phyloP scores from a whole-genome alignment of 1,140 invertebrate species.

The Oreohelix idahoensis region DNA sequence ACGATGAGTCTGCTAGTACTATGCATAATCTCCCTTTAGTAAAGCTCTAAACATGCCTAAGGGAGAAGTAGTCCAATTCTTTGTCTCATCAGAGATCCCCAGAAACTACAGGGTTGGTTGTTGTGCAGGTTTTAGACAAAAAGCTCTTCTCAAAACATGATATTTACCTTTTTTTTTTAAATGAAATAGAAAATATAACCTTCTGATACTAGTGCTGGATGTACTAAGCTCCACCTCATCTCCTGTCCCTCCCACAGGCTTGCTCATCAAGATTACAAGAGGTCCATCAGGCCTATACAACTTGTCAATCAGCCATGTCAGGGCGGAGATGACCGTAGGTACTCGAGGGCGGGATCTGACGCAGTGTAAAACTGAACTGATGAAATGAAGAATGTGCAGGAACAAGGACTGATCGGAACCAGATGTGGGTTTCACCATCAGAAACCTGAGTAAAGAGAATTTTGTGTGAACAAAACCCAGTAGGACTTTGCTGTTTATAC shows the following conservation, averaged over 20 bases:
- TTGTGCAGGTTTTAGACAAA: too few species aligned
- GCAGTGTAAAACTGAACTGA: slow-evolving; percentile 52
- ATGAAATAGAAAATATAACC: background rate
- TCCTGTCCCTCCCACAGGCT: slow-evolving; percentile 50
- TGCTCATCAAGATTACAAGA: slow-evolving; percentile 61
- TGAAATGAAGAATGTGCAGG: slow-evolving; percentile 62
- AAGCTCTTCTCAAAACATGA: too few species aligned
- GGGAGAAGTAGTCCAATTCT: too few species aligned
- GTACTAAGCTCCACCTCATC: slow-evolving; percentile 36
- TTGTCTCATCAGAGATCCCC: too few species aligned
- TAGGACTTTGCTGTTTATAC: too few species aligned
- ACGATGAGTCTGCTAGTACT: too few species aligned
- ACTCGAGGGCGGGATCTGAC: slow-evolving; percentile 37
- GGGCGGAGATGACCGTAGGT: slow-evolving; percentile 52
- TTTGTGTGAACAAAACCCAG: too few species aligned
- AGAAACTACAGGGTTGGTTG: too few species aligned
- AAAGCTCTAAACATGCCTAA: too few species aligned
- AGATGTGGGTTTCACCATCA: slow-evolving; percentile 64
- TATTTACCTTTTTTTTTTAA: too few species aligned
- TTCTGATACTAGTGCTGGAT: background rate
- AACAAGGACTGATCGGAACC: slow-evolving; percentile 64
- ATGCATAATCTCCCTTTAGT: too few species aligned
- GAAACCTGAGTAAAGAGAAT: slow-evolving; percentile 56
- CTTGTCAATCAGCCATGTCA: slow-evolving; percentile 63
- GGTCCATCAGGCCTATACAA: slow-evolving; percentile 64